Percentiles rank a stretch among this genome's conserved stretches.
These are phyloP conservation scores for Tetragonisca angustula DNA, from an alignment of 2,888 invertebrate genomes.

Conservation along the genomic window DNA sequence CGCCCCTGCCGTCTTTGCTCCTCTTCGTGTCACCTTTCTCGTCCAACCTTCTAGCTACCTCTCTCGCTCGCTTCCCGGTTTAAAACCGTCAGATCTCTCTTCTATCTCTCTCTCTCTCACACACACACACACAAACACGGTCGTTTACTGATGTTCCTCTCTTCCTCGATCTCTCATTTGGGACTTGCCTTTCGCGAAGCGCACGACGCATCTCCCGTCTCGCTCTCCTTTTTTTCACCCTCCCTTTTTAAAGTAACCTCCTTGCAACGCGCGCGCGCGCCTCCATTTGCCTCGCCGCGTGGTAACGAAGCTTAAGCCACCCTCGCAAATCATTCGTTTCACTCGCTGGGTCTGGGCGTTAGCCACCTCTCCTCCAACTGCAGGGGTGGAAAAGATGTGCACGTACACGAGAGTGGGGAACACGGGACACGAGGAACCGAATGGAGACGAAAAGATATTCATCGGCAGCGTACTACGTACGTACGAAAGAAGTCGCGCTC, in stretches of 20 bases:
- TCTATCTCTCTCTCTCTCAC: conserved; percentile 23
- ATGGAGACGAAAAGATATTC: conserved; percentile 1
- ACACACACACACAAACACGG: neutral
- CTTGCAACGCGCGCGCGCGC: conserved; percentile 10
- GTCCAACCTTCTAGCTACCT: neutral
- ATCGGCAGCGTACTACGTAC: conserved; percentile 24
- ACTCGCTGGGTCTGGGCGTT: conserved; percentile 66
- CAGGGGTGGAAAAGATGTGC: neutral
- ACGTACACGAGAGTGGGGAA: neutral
- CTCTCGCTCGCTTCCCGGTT: neutral
- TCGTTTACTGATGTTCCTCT: conserved; percentile 7
- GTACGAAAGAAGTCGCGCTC: conserved; percentile 12
- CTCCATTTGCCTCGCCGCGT: conserved; percentile 66
- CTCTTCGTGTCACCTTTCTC: conserved; percentile 22
- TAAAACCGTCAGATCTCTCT: conserved; percentile 49
- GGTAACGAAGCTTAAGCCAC: conserved; percentile 79
- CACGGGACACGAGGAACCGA: neutral
- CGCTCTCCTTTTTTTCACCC: neutral
- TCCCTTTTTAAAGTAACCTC: conserved; percentile 29
- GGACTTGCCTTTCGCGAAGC: conserved; percentile 6
- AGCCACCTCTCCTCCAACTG: neutral
- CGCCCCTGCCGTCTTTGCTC: neutral
- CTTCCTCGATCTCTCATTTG: conserved; percentile 1
- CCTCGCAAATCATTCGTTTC: conserved; percentile 79
- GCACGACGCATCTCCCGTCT: neutral